These are phyloP conservation scores for Nothocercus nigrocapillus DNA, from an alignment of 2,113 vertebrate species.

Conservation along the genomic window DNA sequence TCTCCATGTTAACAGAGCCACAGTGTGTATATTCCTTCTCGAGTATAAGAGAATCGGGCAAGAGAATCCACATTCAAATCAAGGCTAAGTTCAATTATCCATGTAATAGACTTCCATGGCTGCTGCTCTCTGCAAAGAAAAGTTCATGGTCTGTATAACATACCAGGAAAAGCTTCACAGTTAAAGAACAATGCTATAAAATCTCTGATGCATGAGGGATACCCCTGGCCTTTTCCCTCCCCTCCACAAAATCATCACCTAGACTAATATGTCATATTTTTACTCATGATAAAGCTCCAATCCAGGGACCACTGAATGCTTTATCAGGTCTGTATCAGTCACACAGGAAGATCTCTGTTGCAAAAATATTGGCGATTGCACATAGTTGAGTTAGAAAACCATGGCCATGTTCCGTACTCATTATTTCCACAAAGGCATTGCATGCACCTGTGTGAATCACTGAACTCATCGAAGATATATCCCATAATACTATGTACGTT, in stretches of 20 bases:
- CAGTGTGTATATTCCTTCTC: neutral
- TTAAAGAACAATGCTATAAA: neutral
- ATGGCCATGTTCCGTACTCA: neutral
- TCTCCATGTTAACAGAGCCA: neutral
- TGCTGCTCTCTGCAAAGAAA: neutral
- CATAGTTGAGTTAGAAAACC: neutral
- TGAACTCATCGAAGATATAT: neutral
- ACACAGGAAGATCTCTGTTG: neutral
- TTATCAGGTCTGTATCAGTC: neutral
- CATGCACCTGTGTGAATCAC: rapidly evolving
- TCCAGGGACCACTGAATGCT: neutral
- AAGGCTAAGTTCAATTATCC: neutral
- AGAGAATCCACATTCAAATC: neutral
- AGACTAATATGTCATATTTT: neutral
- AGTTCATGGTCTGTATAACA: neutral
- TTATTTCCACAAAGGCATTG: neutral
- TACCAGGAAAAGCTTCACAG: neutral
- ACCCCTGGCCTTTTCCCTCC: neutral
- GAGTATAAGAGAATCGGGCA: neutral
- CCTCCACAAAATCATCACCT: neutral
- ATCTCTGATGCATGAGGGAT: neutral
- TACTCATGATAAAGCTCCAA: neutral
- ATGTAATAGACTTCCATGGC: neutral
- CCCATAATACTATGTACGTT: neutral
- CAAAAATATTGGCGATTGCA: neutral